Evolutionary conservation across 2,797 vertebrate genomes (phyloP).

Genomic region (Hypotaenidia okinawae): DNA sequence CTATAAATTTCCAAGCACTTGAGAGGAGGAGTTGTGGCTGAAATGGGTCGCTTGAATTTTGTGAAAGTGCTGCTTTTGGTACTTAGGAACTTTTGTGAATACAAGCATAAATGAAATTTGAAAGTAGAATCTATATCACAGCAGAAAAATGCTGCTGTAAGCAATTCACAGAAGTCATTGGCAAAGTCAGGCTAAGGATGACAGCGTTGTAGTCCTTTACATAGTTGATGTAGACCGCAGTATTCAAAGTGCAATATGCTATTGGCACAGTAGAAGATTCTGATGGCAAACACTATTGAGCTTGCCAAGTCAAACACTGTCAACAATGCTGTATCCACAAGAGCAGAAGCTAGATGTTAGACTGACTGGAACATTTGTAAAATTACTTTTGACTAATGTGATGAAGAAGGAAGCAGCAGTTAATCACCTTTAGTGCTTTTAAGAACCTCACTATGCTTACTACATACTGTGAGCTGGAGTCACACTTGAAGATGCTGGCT

Average conservation of each 20-base stretch:
- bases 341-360: neutral
- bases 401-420: neutral
- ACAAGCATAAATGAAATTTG: neutral
- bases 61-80: neutral
- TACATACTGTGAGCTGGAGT: neutral
- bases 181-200: neutral
- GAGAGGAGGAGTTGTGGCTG: neutral
- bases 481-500: neutral
- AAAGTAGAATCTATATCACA: neutral
- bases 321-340: neutral
- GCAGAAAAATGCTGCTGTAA: neutral
- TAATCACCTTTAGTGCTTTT: constrained; percentile 29
- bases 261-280: neutral
- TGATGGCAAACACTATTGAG: neutral
- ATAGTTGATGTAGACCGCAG: neutral
- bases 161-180: neutral
- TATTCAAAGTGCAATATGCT: neutral
- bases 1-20: neutral
- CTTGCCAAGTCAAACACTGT: constrained; percentile 4
- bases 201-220: neutral
- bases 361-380: constrained; percentile 11
- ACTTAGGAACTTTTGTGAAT: neutral
- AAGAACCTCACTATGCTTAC: neutral
- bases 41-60: neutral
- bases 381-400: constrained; percentile 33